Conservation (phyloP, 2,888 invertebrate species). For the Cybosia mesomella region DNA sequence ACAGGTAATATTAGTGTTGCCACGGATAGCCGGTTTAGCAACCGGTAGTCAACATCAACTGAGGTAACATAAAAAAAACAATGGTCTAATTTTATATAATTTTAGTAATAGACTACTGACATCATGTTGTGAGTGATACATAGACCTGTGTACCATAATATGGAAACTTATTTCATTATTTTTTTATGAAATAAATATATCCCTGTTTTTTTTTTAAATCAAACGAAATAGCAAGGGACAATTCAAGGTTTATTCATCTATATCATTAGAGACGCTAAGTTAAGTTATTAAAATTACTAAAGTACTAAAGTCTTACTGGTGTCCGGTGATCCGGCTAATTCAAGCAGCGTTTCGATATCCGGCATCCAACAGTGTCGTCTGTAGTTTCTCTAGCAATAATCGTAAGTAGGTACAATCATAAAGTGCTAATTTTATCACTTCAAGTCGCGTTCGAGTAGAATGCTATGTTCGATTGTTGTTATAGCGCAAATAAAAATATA, state of each 20-base stretch:
- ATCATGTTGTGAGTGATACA: no score
- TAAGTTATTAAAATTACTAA: no score
- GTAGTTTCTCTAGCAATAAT: conserved; percentile 35
- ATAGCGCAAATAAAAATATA: conserved; percentile 52
- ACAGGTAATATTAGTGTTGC: conserved; percentile 2
- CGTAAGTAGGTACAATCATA: conserved; percentile 60
- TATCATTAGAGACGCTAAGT: no score
- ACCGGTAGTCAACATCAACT: not conserved
- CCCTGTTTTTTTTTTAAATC: no score
- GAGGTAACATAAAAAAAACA: not conserved
- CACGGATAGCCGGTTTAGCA: not conserved
- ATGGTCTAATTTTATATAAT: not conserved
- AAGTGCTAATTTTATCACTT: conserved; percentile 77
- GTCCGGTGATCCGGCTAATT: conserved; percentile 8
- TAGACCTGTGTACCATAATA: no score
- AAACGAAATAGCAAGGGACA: no score
- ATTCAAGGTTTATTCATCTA: no score
- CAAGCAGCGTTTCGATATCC: not conserved
- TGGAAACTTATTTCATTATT: no score
- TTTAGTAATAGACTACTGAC: not conserved
- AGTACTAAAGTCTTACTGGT: not conserved
- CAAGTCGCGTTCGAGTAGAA: conserved; percentile 56
- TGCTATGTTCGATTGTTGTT: conserved; percentile 58
- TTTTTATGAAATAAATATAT: no score
- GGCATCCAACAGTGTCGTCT: not conserved